A percentile compares a stretch with the other conserved stretches of the same genome.
Evolutionary conservation across 2,888 invertebrate species (phyloP).

Genomic region (Eupithecia subfuscata): DNA sequence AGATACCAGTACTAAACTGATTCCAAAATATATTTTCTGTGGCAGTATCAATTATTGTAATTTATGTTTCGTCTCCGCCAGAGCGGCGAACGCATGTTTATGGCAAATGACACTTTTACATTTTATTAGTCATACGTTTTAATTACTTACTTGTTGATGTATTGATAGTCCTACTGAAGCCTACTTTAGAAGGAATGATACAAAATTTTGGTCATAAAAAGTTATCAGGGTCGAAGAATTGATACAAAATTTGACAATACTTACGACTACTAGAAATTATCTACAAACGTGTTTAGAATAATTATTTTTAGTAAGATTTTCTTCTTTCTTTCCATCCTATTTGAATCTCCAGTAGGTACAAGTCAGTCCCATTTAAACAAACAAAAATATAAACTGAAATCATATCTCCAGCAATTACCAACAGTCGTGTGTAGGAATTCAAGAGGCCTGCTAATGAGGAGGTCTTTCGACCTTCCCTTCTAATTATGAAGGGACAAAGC

Average conservation of each 20-base stretch:
- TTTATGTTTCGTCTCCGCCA: conserved; percentile 40
- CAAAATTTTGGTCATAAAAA: neutral
- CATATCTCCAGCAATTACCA: conserved; percentile 33
- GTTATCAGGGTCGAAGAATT: neutral
- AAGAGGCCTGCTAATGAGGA: conserved; percentile 54
- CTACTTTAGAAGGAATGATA: neutral
- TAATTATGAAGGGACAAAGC: conserved; percentile 57
- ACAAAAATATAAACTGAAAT: conserved; percentile 31
- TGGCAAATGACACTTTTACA: conserved; percentile 10
- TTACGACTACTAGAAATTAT: too few relatives aligned
- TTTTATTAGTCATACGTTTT: conserved; percentile 30
- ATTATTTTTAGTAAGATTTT: too few relatives aligned
- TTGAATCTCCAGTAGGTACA: neutral
- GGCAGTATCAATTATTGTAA: conserved; percentile 42
- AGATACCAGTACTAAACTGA: neutral
- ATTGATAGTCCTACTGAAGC: neutral
- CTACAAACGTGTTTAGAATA: neutral
- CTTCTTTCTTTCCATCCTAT: too few relatives aligned
- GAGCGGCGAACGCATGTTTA: conserved; percentile 31
- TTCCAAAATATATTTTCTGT: neutral
- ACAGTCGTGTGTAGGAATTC: conserved; percentile 37
- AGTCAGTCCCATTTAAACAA: conserved; percentile 5
- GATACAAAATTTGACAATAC: neutral
- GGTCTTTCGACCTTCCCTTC: conserved; percentile 47
- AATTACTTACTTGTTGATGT: conserved; percentile 14